phyloP scores from a whole-genome alignment of 1,140 invertebrate species.

The Eumaeus atala region DNA sequence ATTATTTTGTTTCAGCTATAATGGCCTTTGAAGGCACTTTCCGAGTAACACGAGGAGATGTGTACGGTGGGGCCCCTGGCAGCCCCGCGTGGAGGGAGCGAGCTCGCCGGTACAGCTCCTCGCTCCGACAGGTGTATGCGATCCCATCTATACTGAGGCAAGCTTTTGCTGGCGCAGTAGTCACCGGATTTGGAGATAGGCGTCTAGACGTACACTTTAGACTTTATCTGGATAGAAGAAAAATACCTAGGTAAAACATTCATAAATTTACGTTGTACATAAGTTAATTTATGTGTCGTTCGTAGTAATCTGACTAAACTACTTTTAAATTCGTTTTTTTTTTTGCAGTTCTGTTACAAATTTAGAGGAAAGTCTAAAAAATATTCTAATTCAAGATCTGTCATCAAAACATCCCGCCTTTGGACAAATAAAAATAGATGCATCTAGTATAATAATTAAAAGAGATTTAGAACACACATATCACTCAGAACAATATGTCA shows the following conservation, averaged over 20 bases:
- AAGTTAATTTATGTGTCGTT: background rate
- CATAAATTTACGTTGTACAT: background rate
- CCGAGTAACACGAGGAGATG: constrained; percentile 79
- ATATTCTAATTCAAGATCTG: constrained; percentile 80
- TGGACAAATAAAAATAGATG: constrained; percentile 80
- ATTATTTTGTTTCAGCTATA: constrained; percentile 73
- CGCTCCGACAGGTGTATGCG: constrained; percentile 76
- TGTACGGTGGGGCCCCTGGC: constrained; percentile 68
- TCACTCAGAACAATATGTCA: constrained; percentile 62
- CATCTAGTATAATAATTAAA: constrained; percentile 78
- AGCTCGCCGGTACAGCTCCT: constrained; percentile 72
- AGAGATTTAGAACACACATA: constrained; percentile 74
- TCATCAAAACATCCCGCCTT: constrained; percentile 78
- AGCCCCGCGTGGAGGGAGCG: constrained; percentile 55
- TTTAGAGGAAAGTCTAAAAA: constrained; percentile 80
- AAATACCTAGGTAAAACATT: constrained; percentile 78
- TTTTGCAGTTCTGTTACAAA: constrained; percentile 76
- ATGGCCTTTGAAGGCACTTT: constrained; percentile 81
- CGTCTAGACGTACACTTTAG: constrained; percentile 84
- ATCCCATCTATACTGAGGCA: constrained; percentile 71
- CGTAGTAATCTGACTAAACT: background rate
- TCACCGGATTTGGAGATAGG: constrained; percentile 82
- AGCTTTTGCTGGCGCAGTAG: constrained; percentile 77
- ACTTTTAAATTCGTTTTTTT: constrained; percentile 19
- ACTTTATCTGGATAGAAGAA: constrained; percentile 83